Evolutionary conservation across 2,797 vertebrate species (phyloP).

Genomic region (Sebastes diploproa): DNA sequence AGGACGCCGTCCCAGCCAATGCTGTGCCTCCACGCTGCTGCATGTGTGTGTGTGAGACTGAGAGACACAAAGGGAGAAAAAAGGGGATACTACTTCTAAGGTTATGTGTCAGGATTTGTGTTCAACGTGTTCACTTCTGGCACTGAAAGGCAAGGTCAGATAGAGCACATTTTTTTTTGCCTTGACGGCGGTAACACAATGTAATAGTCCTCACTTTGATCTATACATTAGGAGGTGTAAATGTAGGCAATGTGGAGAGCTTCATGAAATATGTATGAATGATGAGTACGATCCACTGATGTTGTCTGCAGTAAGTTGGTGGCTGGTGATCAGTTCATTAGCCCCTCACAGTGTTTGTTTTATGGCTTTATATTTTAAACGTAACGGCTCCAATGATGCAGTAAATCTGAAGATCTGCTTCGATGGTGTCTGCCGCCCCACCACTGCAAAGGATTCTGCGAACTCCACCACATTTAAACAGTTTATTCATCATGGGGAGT

Average conservation of each 20-base stretch:
- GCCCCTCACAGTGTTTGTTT: neutral
- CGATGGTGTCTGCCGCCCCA: neutral
- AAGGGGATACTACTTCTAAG: neutral
- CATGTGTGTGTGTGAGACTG: neutral
- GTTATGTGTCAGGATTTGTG: constrained; percentile 32
- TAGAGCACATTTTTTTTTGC: neutral
- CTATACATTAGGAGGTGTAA: neutral
- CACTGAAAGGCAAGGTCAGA: neutral
- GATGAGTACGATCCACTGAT: neutral
- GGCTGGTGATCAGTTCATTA: constrained; percentile 4
- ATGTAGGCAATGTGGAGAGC: neutral
- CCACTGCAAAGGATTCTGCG: neutral
- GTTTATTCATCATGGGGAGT: neutral
- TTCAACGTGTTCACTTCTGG: constrained; percentile 29
- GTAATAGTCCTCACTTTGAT: constrained; percentile 13
- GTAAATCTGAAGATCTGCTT: constrained; percentile 4
- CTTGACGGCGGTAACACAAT: neutral
- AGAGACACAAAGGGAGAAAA: neutral
- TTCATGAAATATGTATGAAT: constrained; percentile 20
- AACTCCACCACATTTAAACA: neutral
- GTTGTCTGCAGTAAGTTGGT: neutral
- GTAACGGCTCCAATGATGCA: neutral
- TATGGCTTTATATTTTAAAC: neutral
- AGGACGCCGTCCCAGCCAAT: constrained; percentile 48
- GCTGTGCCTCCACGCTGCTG: constrained; percentile 37